A percentile compares a stretch with the other conserved stretches of the same genome.
phyloP scores from a whole-genome alignment of 2,888 invertebrate species.

The Lasioglossum zephyrum region DNA sequence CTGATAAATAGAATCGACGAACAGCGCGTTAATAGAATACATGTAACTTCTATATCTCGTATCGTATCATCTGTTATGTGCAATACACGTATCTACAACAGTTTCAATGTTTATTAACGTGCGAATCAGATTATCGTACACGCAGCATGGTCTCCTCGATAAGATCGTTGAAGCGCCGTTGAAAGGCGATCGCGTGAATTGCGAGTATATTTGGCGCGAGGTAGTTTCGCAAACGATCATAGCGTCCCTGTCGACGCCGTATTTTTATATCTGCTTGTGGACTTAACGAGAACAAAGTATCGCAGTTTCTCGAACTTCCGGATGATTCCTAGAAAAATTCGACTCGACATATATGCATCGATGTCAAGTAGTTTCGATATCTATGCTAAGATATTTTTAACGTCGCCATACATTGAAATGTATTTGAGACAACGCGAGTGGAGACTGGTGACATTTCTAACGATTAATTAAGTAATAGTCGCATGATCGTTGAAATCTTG shows the following conservation, averaged over 20 bases:
- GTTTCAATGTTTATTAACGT: constrained; percentile 16
- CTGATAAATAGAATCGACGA: not conserved
- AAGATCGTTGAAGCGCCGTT: constrained; percentile 1
- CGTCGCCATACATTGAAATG: not conserved
- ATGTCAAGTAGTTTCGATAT: not conserved
- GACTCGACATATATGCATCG: not conserved
- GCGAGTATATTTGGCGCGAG: constrained; percentile 7
- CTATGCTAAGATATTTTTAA: not conserved
- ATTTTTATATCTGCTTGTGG: not conserved
- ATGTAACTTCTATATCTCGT: not conserved
- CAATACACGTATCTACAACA: not conserved
- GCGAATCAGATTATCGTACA: not conserved
- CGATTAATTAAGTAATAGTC: not conserved
- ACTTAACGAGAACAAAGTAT: not conserved
- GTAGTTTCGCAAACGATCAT: constrained; percentile 12
- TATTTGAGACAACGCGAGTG: not conserved
- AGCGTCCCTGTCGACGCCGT: not conserved
- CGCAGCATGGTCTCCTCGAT: constrained; percentile 9
- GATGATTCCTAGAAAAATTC: not conserved
- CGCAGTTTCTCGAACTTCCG: not conserved
- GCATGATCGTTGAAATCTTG: not conserved
- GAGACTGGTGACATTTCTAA: not conserved
- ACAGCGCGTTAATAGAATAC: not conserved
- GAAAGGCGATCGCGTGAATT: constrained; percentile 3
- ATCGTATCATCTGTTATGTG: not conserved